Evolutionary conservation across 2,113 vertebrate genomes (phyloP).

Genomic region (Tinamus guttatus): DNA sequence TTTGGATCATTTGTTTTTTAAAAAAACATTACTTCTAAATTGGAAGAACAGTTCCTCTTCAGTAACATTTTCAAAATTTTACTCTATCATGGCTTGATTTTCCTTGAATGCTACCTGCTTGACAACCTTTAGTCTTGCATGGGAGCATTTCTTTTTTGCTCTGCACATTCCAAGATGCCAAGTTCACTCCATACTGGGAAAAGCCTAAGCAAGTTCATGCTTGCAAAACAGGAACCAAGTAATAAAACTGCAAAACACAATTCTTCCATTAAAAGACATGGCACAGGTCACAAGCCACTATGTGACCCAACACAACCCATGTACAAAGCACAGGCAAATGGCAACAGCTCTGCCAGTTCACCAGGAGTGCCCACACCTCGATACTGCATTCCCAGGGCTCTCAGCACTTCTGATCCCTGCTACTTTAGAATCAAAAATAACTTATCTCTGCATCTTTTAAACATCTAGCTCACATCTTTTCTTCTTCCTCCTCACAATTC

Average conservation of each 20-base stretch:
- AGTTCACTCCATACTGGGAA: fast-evolving
- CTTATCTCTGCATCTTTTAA: not conserved
- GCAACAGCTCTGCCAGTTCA: not conserved
- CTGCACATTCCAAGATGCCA: fast-evolving
- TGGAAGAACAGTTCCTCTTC: not conserved
- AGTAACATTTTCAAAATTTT: not conserved
- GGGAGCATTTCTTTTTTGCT: not conserved
- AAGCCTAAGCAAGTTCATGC: not conserved
- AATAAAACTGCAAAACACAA: not conserved
- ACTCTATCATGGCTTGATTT: not conserved
- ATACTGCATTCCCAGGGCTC: not conserved
- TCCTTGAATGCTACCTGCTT: not conserved
- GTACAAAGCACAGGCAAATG: not conserved
- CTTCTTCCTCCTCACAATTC: not conserved
- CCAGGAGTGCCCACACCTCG: not conserved
- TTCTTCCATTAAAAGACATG: not conserved
- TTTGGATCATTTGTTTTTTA: not conserved
- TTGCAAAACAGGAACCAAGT: not conserved
- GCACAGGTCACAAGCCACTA: not conserved
- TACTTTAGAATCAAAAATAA: not conserved
- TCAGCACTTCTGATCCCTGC: not conserved
- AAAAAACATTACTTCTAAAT: not conserved
- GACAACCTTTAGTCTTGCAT: not conserved
- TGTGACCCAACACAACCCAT: not conserved
- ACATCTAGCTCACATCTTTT: not conserved